phyloP scores from a whole-genome alignment of 2,797 vertebrate species.

The Diplodus puntazzo region DNA sequence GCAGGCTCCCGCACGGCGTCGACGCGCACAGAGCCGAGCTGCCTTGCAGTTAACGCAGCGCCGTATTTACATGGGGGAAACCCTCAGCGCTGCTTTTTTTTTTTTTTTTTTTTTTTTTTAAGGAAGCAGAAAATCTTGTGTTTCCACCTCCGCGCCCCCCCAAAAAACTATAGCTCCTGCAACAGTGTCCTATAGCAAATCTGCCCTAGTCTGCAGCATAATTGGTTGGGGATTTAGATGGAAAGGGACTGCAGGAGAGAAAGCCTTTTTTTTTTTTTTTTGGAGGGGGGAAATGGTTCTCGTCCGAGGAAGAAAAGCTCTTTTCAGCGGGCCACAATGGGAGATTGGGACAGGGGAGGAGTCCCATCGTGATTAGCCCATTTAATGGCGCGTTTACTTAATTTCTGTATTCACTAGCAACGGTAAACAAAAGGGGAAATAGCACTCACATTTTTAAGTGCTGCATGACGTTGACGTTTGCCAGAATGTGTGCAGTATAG shows the following conservation, averaged over 20 bases:
- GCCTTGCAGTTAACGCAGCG: slow-evolving; percentile 17
- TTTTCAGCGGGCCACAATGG: slow-evolving; percentile 89
- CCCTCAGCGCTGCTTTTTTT: slow-evolving; percentile 35
- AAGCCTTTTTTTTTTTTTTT: slow-evolving; percentile 70
- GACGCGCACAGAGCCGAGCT: slow-evolving; percentile 9
- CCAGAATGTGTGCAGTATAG: slow-evolving; percentile 60
- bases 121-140: slow-evolving; percentile 55
- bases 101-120: too few relatives aligned
- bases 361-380: slow-evolving; percentile 89
- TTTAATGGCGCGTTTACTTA: slow-evolving; percentile 90
- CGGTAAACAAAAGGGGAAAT: slow-evolving; percentile 86
- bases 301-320: slow-evolving; percentile 86
- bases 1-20: slow-evolving; percentile 25
- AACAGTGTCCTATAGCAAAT: slow-evolving; percentile 77
- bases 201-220: slow-evolving; percentile 64
- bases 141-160: slow-evolving; percentile 31
- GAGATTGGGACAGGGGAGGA: slow-evolving; percentile 89
- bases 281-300: slow-evolving; percentile 79
- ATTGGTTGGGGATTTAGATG: slow-evolving; percentile 83
- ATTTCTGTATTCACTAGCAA: slow-evolving; percentile 89
- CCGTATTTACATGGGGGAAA: slow-evolving; percentile 37
- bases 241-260: slow-evolving; percentile 79
- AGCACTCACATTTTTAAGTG: slow-evolving; percentile 82
- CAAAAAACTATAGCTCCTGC: slow-evolving; percentile 58
- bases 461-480: slow-evolving; percentile 79